phyloP scores from a whole-genome alignment of 2,888 invertebrate species.

The Hypomecis atomaria region DNA sequence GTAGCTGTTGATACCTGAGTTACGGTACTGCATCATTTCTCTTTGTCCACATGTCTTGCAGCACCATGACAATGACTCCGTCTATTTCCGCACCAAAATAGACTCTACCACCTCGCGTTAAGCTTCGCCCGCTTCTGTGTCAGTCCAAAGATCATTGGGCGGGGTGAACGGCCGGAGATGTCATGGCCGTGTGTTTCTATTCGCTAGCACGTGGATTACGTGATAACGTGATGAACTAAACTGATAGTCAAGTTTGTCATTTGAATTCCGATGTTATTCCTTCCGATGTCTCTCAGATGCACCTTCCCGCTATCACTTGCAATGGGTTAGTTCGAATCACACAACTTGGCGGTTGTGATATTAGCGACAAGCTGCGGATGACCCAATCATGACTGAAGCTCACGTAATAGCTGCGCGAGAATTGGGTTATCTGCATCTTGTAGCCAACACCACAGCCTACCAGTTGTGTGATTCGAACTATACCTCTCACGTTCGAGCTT shows the following conservation, averaged over 20 bases:
- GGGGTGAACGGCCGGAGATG: slow-evolving; percentile 75
- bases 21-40: slow-evolving; percentile 18
- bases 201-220: slow-evolving; percentile 54
- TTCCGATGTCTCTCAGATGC: too few species aligned
- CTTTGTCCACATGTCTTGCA: slow-evolving; percentile 16
- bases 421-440: too few species aligned
- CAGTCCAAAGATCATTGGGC: slow-evolving; percentile 67
- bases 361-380: too few species aligned
- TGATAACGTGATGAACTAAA: slow-evolving; percentile 51
- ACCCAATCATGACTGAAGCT: too few species aligned
- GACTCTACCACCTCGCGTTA: slow-evolving; percentile 52
- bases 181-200: slow-evolving; percentile 65
- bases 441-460: too few species aligned
- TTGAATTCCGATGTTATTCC: not conserved
- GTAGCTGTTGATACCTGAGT: slow-evolving; percentile 1
- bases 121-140: slow-evolving; percentile 61
- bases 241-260: slow-evolving; percentile 39
- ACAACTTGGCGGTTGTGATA: too few species aligned
- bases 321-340: too few species aligned
- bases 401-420: too few species aligned
- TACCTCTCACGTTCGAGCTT: too few species aligned
- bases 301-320: too few species aligned
- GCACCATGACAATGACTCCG: slow-evolving; percentile 39
- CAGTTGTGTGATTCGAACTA: too few species aligned
- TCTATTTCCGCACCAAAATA: slow-evolving; percentile 38